Evolutionary conservation across 2,888 invertebrate genomes (phyloP), one percentile per base, ranked within the genome.

Genomic region (Chorisops tibialis): DNA sequence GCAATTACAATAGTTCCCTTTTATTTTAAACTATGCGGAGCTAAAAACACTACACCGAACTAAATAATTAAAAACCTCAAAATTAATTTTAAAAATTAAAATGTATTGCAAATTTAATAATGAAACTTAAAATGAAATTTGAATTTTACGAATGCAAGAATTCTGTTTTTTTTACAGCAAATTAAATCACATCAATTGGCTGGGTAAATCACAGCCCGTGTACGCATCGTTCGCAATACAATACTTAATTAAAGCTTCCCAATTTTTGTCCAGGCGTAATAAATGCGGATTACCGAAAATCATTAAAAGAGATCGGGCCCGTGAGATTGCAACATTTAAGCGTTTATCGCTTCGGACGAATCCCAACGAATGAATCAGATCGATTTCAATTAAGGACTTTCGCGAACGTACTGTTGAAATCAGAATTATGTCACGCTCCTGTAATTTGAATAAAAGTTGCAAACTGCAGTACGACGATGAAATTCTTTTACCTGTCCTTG

Each of bases 251-350:
- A 89, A 81, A 66, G 79, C 79, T 14, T 82, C 78, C 93, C 93
- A 93, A 67, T 83, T 79, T 0, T 80, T 77, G 73, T 93, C 92
- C 24, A 78, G 73, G 3, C 77, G 73, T 19, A 93, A 75, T 22
- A 92, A 76, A 69, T 85, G 81, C 0, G 95, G 93, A 79, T 94
- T 90, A 47, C 96, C 96, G 68, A 95, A 82, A 54, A 96, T 81
- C 39, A 96, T 81, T 4, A 91, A 81, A 22, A 94, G 80, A 6
- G 88, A 84, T 7, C 76, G 73, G 1, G 93, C 91, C 67, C 96
- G 83, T 0, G 93, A 94, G 51, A 96, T 82, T 1, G 93, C 88
- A 0, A 96, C 96, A 79, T 96, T 97, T 69, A 96, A 81, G 63
- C 96, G 82, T 73, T 89, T 88, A 0, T 88, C 86, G 67, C 85